Evolutionary conservation across 1,140 invertebrate genomes (phyloP).

Genomic region (Hirudo medicinalis): DNA sequence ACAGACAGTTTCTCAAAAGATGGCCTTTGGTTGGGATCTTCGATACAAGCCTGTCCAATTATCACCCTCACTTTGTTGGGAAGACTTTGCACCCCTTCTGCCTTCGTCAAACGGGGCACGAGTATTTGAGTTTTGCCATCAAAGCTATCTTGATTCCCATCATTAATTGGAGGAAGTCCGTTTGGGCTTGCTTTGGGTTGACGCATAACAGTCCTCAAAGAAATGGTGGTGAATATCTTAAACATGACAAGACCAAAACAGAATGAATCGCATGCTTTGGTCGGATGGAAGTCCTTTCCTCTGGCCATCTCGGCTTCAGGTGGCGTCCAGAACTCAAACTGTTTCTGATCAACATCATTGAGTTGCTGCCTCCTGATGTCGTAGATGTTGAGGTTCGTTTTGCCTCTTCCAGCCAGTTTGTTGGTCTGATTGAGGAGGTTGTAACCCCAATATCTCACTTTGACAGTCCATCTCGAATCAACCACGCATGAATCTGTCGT

Average conservation of each 20-base stretch:
- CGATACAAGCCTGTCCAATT: neutral
- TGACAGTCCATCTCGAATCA: slow-evolving; percentile 31
- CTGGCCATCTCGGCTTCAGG: slow-evolving; percentile 6
- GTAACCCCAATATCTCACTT: slow-evolving; percentile 31
- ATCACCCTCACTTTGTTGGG: neutral
- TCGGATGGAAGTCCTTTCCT: neutral
- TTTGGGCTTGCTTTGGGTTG: neutral
- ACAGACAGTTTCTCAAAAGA: neutral
- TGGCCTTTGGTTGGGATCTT: neutral
- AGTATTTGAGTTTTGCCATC: neutral
- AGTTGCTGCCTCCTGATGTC: neutral
- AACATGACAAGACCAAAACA: slow-evolving; percentile 11
- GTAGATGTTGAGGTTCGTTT: neutral
- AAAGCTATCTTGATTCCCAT: neutral
- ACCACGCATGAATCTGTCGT: slow-evolving; percentile 28
- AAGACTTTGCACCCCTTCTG: neutral
- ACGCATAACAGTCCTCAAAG: neutral
- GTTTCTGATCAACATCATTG: neutral
- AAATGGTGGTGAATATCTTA: slow-evolving; percentile 9
- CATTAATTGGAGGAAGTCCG: neutral
- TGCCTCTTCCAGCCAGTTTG: neutral
- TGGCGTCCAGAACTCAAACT: slow-evolving; percentile 9
- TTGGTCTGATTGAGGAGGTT: slow-evolving; percentile 11
- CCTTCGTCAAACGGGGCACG: neutral
- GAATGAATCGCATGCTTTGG: slow-evolving; percentile 9